Conservation (phyloP, 2,888 invertebrate genomes). For the Drosophila sordidula region DNA sequence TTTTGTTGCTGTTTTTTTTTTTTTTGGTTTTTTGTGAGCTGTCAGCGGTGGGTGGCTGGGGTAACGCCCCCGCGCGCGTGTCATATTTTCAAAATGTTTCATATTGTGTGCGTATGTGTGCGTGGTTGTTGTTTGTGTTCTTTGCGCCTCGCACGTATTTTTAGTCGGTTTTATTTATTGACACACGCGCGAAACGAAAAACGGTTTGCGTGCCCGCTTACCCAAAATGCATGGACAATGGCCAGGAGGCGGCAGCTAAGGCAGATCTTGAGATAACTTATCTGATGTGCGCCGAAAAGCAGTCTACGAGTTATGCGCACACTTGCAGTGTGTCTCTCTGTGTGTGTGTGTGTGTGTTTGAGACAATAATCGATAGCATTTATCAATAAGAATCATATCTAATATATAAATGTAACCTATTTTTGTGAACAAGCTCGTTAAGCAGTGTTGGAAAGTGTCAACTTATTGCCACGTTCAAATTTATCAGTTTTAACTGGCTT, state of each 20-base stretch:
- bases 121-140: constrained; percentile 26
- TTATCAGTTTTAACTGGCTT: too few species aligned
- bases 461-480: too few species aligned
- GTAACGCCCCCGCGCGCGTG: constrained; percentile 48
- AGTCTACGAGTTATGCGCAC: constrained; percentile 24
- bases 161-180: constrained; percentile 73
- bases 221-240: constrained; percentile 15
- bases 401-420: too few species aligned
- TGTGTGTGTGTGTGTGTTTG: constrained; percentile 3
- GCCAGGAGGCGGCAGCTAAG: background rate
- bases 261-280: constrained; percentile 12
- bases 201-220: constrained; percentile 42
- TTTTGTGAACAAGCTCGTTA: background rate
- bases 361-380: background rate
- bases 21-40: constrained; percentile 13
- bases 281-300: constrained; percentile 38
- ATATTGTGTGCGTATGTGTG: constrained; percentile 1
- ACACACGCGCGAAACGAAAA: constrained; percentile 65
- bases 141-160: constrained; percentile 58
- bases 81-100: constrained; percentile 54
- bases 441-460: background rate
- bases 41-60: constrained; percentile 14
- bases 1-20: constrained; percentile 12
- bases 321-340: background rate
- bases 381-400: background rate